A percentile compares a stretch with the other conserved stretches of the same genome.
phyloP scores from a whole-genome alignment of 2,888 invertebrate genomes.

The Rambutsinella grinnellia region DNA sequence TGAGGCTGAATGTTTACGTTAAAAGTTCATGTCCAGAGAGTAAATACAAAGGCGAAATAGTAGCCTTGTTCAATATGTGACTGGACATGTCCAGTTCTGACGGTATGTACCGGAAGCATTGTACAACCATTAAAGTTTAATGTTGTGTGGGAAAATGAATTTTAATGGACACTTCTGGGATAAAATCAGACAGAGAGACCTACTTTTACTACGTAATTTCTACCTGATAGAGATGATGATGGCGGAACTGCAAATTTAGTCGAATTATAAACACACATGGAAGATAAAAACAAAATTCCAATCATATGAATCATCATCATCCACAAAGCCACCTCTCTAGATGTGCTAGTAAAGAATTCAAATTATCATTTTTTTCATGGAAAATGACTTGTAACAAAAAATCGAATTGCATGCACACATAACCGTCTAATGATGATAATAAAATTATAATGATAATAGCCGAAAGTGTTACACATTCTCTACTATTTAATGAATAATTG shows the following conservation, averaged over 20 bases:
- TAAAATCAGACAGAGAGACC: conserved; percentile 1
- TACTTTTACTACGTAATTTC: not conserved
- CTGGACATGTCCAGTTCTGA: not conserved
- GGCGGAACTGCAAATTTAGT: conserved; percentile 23
- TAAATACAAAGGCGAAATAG: not conserved
- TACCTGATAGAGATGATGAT: not conserved
- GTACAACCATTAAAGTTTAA: conserved; percentile 32
- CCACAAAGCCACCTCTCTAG: no score
- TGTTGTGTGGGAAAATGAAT: conserved; percentile 27
- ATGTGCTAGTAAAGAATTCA: not conserved
- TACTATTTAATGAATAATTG: not conserved
- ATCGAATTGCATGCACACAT: not conserved
- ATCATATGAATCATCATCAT: conserved; percentile 22
- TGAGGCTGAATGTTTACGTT: not conserved
- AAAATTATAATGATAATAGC: not conserved
- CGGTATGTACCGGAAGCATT: conserved; percentile 42
- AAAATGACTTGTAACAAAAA: not conserved
- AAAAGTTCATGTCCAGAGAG: not conserved
- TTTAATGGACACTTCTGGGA: not conserved
- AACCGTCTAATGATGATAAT: not conserved
- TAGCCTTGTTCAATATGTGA: not conserved
- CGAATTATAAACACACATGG: not conserved
- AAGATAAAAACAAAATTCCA: conserved; percentile 17
- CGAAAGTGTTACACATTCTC: not conserved
- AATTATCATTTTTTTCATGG: not conserved